These are phyloP conservation scores for Xanthia togata DNA, from an alignment of 2,888 invertebrate genomes.

Conservation along the genomic window DNA sequence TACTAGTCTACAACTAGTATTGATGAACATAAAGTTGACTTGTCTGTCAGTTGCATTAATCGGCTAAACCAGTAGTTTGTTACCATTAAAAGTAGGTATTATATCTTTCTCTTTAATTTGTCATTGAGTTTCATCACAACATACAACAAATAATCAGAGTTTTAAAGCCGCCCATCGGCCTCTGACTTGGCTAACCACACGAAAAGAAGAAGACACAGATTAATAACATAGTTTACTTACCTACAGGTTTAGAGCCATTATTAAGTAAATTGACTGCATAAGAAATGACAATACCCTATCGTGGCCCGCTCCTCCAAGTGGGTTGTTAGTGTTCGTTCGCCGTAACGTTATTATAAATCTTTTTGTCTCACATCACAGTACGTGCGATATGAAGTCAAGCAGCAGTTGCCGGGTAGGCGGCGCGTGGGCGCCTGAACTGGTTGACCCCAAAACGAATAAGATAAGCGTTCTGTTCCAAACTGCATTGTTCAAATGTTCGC, in stretches of 20 bases:
- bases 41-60: neutral
- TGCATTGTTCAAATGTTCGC: constrained; percentile 50
- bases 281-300: constrained; percentile 18
- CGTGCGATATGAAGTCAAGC: constrained; percentile 16
- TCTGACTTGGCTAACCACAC: too few relatives aligned
- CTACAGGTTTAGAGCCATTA: neutral
- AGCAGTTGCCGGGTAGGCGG: constrained; percentile 4
- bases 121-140: neutral
- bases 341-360: constrained; percentile 14
- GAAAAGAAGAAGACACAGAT: too few relatives aligned
- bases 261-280: constrained; percentile 7
- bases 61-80: neutral
- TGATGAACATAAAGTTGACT: neutral
- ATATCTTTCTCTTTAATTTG: neutral
- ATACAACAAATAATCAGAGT: too few relatives aligned
- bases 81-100: neutral
- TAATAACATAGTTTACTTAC: too few relatives aligned
- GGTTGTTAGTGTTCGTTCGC: constrained; percentile 6
- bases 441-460: constrained; percentile 76
- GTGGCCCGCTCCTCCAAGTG: neutral
- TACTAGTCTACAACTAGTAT: neutral
- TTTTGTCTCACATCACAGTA: constrained; percentile 11
- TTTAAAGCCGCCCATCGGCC: too few relatives aligned
- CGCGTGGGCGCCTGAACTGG: constrained; percentile 64
- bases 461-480: constrained; percentile 72